A percentile compares a stretch with the other conserved stretches of the same genome.
phyloP scores from a whole-genome alignment of 2,797 vertebrate genomes.

The Myiothlypis chrysogaster region DNA sequence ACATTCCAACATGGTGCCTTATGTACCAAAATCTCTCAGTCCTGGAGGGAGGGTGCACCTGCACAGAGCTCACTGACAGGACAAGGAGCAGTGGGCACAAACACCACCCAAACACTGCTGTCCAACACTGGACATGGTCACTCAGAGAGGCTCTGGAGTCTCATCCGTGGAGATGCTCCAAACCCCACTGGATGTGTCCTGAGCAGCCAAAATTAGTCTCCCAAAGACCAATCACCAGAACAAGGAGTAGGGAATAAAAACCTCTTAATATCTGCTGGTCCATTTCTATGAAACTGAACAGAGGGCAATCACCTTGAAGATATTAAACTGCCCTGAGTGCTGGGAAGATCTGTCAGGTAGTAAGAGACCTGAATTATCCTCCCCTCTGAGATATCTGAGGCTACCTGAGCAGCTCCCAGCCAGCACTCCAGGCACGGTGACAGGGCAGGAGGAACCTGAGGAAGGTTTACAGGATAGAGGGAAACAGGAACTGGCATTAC shows the following conservation, averaged over 20 bases:
- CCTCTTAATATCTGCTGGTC: not conserved
- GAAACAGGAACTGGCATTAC: not conserved
- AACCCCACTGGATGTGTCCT: not conserved
- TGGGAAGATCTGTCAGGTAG: not conserved
- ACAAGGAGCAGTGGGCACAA: not conserved
- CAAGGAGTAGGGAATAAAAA: not conserved
- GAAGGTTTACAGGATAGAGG: not conserved
- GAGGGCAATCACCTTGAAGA: not conserved
- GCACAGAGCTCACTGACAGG: not conserved
- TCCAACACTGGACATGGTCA: not conserved
- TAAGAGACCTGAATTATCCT: not conserved
- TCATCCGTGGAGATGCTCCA: not conserved
- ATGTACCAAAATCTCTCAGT: accelerated
- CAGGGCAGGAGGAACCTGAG: not conserved
- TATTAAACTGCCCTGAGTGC: not conserved
- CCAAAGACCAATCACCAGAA: not conserved
- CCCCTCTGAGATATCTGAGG: not conserved
- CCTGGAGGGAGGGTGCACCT: not conserved
- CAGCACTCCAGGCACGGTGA: not conserved
- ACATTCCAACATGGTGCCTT: not conserved
- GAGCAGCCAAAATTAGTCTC: not conserved
- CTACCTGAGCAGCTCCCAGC: not conserved
- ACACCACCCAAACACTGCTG: accelerated
- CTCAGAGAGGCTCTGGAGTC: not conserved
- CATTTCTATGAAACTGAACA: not conserved